Evolutionary conservation across 1,140 invertebrate genomes (phyloP), one percentile per base, ranked within the genome.

Genomic region (Pygmarrhopalites habei): DNA sequence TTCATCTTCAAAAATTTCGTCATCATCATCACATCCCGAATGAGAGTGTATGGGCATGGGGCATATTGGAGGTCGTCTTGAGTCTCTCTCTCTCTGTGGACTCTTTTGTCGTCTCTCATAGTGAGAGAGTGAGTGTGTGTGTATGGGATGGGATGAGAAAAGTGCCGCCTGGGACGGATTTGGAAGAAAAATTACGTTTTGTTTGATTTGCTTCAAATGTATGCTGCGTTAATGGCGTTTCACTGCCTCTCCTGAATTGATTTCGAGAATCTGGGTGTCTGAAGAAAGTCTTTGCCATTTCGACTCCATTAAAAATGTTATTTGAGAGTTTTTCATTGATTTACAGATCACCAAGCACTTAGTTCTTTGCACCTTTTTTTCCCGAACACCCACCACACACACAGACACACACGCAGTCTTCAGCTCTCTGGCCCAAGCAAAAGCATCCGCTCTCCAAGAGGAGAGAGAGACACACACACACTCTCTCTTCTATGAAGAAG

Each of bases 171-270:
- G 66, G 57, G 30, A 58, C 29, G 66, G 66, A 67, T 67, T 67
- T 67, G 53, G 43, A 58, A 49, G 60, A 64, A 66, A 69, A 69
- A 69, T 63, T 66, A 66, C 60, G 64, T 64, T 69, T 65, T 69
- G 64, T 66, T 69, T 69, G 64, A 66, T 64, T 69, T 69, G 28
- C 58, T 63, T 30, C 57, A 69, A 69, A 66, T 69, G 67, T 69
- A 66, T 69, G 67, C 67, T 64, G 64, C 66, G 67, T 69, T 69
- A 69, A 69, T 69, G 67, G 67, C 66, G 67, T 69, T 69, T 69
- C 61, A 63, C 56, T 21, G 67, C 66, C 64, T 68, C 61, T 57
- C 47, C 56, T 63, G 64, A 69, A 69, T 69, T 69, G 67, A 63
- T 69, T 69, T 66, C 23, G 49, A 66, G 56, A 66, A 65, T 69